Evolutionary conservation across 2,113 vertebrate species (phyloP).

Genomic region (Fregetta grallaria): DNA sequence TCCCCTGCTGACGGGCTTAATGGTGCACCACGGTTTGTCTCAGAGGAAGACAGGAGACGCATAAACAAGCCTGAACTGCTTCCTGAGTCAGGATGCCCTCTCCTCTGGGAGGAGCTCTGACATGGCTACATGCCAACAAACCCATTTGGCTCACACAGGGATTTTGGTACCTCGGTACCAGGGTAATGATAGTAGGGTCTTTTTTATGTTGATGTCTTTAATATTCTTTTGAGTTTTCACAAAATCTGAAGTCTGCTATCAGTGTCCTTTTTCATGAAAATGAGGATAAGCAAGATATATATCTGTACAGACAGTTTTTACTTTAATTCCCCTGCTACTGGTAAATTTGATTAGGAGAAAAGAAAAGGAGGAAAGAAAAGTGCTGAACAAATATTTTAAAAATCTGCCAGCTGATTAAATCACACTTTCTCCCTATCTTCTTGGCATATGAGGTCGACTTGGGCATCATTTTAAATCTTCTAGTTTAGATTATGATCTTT

Average conservation of each 20-base stretch:
- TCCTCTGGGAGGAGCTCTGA: background rate
- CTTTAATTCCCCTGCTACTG: conserved; percentile 8
- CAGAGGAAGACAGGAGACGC: background rate
- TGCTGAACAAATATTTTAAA: conserved; percentile 43
- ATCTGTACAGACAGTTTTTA: background rate
- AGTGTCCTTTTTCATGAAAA: background rate
- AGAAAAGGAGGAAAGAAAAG: background rate
- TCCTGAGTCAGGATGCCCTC: background rate
- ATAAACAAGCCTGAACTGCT: background rate
- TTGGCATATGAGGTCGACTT: background rate
- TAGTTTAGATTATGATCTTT: conserved; percentile 41
- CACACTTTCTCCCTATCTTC: background rate
- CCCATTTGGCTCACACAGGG: background rate
- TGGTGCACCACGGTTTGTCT: background rate
- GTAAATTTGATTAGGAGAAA: conserved; percentile 28
- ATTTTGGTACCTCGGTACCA: background rate
- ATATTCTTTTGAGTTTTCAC: background rate
- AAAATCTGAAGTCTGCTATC: background rate
- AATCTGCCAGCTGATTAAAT: conserved; percentile 26
- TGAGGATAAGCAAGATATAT: background rate
- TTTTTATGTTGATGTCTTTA: background rate
- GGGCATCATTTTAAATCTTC: conserved; percentile 23
- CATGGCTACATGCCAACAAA: background rate
- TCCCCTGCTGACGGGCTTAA: background rate
- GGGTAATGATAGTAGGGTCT: background rate